Base-by-base conservation (phyloP, 92 coral and sea anemone genomes). In the Porites evermanni region DNA sequence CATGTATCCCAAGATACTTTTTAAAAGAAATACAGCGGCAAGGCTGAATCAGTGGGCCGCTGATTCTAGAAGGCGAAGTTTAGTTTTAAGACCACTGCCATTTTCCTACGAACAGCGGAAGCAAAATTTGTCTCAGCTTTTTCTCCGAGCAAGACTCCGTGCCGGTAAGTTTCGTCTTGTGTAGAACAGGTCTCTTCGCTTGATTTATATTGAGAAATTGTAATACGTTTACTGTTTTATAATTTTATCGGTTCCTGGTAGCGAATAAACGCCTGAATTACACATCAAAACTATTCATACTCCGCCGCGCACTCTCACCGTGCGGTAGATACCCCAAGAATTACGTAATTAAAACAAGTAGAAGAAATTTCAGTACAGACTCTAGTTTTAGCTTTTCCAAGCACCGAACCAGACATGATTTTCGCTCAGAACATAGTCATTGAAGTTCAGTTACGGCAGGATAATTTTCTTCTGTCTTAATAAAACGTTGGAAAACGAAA, bases 1-100 rank as follows among this genome's bases (percentile, higher is more conserved):
- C 52, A 83, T 74, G 87, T 65, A 73, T 73, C 50, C 80, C 26
- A 83, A 83, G 73, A 11, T 61, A 19, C 64, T 63, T n/a, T 16
- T 72, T 6, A 77, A 83, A 58, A 17, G 87, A 63, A 83, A 72
- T n/a, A 74, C 47, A 67, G 64, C 13, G 72, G 12, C 24, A 51
- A 61, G 72, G 50, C 56, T n/a, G 0, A 73, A 12, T 32, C 61
- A 64, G 1, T 77, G 67, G 19, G 58, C 54, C 13, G 7, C 13
- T 21, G 74, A 73, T 60, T 74, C 80, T 64, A 73, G 87, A 75
- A 38, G 70, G 65, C 65, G 67, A 38, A 71, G 78, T 59, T 70
- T 81, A 29, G 64, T 81, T 58, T 14, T 81, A 58, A 60, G 53
- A 12, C 78, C 86, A 23, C 12, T 74, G 2, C 56, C 78, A 21